A percentile compares a stretch with the other conserved stretches of the same genome.
Conservation (phyloP, 2,113 vertebrate genomes). For the Psittacula cyanocephala region DNA sequence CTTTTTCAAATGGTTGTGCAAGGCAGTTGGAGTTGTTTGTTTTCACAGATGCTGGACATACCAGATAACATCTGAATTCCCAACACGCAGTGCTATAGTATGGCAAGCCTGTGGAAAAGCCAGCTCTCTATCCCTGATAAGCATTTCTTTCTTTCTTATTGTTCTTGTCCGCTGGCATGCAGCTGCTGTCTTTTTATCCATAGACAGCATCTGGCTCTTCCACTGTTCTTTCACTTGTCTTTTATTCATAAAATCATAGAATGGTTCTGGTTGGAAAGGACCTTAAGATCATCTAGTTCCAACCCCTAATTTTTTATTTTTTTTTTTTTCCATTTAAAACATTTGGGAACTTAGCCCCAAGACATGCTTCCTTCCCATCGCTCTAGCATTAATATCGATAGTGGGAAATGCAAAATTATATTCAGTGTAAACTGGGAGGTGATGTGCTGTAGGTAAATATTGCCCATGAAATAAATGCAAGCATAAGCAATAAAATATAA, state of each 20-base stretch:
- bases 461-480: neutral
- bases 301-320: neutral
- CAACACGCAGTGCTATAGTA: neutral
- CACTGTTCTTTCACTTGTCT: neutral
- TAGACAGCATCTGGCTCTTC: neutral
- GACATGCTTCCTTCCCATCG: neutral
- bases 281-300: neutral
- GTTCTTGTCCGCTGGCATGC: neutral
- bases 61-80: neutral
- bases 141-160: neutral
- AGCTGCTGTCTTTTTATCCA: neutral
- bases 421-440: neutral
- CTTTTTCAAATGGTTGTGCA: neutral
- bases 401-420: neutral
- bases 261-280: neutral
- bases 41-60: neutral
- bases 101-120: neutral
- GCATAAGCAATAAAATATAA: neutral
- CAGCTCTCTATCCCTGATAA: neutral
- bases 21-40: neutral
- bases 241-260: neutral
- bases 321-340: neutral
- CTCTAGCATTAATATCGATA: neutral
- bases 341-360: neutral
- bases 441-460: neutral